Base-by-base conservation (phyloP, 2,113 vertebrate genomes). In the Pluvialis apricaria region DNA sequence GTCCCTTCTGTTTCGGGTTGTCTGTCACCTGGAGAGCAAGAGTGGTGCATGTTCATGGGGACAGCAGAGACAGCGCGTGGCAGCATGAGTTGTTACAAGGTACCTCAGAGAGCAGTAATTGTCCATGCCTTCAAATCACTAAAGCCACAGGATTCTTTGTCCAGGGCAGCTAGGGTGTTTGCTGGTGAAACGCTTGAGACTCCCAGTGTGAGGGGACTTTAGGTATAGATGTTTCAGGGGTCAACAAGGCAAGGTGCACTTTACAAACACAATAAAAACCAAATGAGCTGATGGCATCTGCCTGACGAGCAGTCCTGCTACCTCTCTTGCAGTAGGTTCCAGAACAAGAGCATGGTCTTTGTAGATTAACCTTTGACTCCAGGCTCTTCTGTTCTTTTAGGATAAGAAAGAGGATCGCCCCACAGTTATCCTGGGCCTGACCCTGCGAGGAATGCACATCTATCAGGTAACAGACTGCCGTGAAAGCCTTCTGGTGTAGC, bases 391-490 rank as follows among this genome's bases (percentile, higher is more conserved):
- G 69, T 86, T 80, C 76, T 95, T 82, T 40, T 94, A 99, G 99
- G 99, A 99, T 95, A 99, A 99, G 98, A 99, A 98, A 95, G 99
- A 98, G 70, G 98, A 98, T 81, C 98, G 83, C 42, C 98, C 99
- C 3, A 98, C 98, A 0, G 94, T 99, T 10, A 90, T 99, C 92
- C 98, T 99, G 86, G 99, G 99, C 16, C 98, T 99, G 97, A 99
- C 99, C 86, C 98, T 99, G 72, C 97, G 97, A 97, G 99, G 99
- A 97, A 98, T 99, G 97, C 98, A 98, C 95, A 98, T 99, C 98
- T 99, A 98, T 98, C 99, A 99, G 99, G 99, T 99, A 97, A 97
- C 84, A 95, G 64, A 72, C 62, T 93, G 88, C 52, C 3, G 5
- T 78, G 84, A 90, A 96, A 96, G 87, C 86, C 68, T 76, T 83